A percentile compares a stretch with the other conserved stretches of the same genome.
phyloP scores from a whole-genome alignment of 1,140 invertebrate species.

The Penaeus indicus region DNA sequence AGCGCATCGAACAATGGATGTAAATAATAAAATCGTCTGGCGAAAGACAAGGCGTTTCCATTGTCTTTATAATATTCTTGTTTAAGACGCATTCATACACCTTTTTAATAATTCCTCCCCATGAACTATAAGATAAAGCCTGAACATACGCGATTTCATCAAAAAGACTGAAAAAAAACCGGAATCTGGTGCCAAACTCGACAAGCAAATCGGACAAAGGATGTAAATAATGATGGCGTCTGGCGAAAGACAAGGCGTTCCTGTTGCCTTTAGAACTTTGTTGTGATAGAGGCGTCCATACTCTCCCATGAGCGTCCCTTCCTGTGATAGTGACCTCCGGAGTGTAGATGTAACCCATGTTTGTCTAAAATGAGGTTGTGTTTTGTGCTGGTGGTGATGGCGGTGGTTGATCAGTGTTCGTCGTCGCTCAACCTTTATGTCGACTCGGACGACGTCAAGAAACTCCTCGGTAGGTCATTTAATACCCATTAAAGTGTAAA shows the following conservation, averaged over 20 bases:
- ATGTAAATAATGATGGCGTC: constrained; percentile 58
- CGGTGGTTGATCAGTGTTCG: not conserved
- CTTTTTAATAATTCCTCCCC: not conserved
- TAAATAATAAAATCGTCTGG: constrained; percentile 49
- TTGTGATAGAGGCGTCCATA: constrained; percentile 26
- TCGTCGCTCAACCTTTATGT: constrained; percentile 47
- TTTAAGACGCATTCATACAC: constrained; percentile 4
- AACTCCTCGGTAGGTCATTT: constrained; percentile 40
- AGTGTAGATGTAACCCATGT: constrained; percentile 15
- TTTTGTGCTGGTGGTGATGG: constrained; percentile 27
- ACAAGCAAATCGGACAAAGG: not conserved
- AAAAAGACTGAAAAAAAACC: not conserved
- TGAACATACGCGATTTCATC: too few species aligned
- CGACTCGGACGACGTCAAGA: constrained; percentile 49
- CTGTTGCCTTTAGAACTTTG: constrained; percentile 35
- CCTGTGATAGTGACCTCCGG: not conserved
- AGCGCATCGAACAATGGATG: constrained; percentile 14
- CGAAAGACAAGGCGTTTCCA: constrained; percentile 40
- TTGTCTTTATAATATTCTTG: constrained; percentile 10
- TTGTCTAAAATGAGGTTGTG: constrained; percentile 32
- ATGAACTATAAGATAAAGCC: not conserved
- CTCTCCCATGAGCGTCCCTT: not conserved
- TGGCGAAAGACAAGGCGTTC: constrained; percentile 41
- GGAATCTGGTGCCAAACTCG: not conserved
- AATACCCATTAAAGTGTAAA: not conserved